These are phyloP conservation scores for Muricea muricata DNA, from an alignment of 92 coral and sea anemone species.

Conservation along the genomic window DNA sequence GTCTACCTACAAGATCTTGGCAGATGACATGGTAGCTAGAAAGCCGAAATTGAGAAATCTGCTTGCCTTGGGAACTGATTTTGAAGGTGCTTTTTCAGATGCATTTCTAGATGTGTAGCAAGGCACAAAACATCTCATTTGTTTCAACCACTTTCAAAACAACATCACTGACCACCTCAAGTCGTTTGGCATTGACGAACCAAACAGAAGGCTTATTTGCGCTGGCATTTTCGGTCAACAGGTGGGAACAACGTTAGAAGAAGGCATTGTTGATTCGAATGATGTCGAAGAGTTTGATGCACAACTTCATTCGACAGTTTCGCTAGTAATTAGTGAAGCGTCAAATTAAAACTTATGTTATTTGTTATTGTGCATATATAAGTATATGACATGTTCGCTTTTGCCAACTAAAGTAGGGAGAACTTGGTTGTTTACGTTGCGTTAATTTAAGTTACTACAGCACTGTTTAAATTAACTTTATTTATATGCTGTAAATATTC, in stretches of 20 bases:
- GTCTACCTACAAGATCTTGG: constrained; percentile 67
- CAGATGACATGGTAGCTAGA: constrained; percentile 46
- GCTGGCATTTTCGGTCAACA: constrained; percentile 60
- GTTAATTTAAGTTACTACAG: too few relatives aligned
- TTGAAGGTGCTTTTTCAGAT: constrained; percentile 47
- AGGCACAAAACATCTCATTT: constrained; percentile 54
- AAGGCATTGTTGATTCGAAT: constrained; percentile 51
- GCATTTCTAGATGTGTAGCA: constrained; percentile 53
- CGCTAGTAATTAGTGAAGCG: too few relatives aligned
- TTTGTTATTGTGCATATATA: too few relatives aligned
- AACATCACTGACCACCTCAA: constrained; percentile 33
- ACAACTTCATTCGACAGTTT: not conserved
- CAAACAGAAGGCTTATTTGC: constrained; percentile 1
- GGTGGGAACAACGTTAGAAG: constrained; percentile 32
- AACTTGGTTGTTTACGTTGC: too few relatives aligned
- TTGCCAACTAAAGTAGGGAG: too few relatives aligned
- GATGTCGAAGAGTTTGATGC: constrained; percentile 45
- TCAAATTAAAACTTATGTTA: too few relatives aligned
- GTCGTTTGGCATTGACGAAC: constrained; percentile 38
- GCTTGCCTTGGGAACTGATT: constrained; percentile 61
- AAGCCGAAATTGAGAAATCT: constrained; percentile 43
- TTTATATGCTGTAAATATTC: too few relatives aligned
- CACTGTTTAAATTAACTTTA: too few relatives aligned
- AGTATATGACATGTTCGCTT: too few relatives aligned
- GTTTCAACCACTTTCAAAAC: constrained; percentile 52